Evolutionary conservation across 1,140 invertebrate genomes (phyloP).

Genomic region (Teleogryllus occipitalis): DNA sequence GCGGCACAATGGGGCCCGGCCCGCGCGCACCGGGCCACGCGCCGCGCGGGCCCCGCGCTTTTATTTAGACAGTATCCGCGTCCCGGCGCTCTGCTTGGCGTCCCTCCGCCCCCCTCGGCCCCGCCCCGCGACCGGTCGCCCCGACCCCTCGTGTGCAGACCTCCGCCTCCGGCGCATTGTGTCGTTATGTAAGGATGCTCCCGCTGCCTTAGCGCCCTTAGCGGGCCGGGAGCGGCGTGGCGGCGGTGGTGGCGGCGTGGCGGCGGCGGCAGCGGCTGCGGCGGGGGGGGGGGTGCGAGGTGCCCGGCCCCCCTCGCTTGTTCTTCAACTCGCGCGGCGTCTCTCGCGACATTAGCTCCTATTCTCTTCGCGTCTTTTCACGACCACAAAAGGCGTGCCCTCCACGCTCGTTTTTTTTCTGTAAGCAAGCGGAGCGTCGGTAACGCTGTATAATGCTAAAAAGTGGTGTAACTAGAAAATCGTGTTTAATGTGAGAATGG

Average conservation of each 20-base stretch:
- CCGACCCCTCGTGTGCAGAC: too few species aligned
- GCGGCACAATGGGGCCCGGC: background rate
- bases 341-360: background rate
- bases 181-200: background rate
- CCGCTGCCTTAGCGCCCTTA: background rate
- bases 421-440: background rate
- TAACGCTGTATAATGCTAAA: background rate
- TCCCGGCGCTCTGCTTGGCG: background rate
- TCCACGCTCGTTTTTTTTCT: background rate
- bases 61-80: constrained; percentile 4
- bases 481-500: background rate
- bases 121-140: too few species aligned
- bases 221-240: too few species aligned
- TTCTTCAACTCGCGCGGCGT: background rate
- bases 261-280: too few species aligned
- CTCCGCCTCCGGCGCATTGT: background rate
- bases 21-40: background rate
- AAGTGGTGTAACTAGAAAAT: background rate
- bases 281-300: too few species aligned
- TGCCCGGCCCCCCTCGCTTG: too few species aligned
- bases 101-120: too few species aligned
- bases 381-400: background rate
- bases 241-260: too few species aligned
- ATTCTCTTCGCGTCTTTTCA: too few species aligned
- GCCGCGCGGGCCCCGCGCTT: background rate